Percentiles rank a stretch among this genome's conserved stretches.
These are phyloP conservation scores for Ploceus nigricollis DNA, from an alignment of 2,113 vertebrate genomes.

Conservation along the genomic window DNA sequence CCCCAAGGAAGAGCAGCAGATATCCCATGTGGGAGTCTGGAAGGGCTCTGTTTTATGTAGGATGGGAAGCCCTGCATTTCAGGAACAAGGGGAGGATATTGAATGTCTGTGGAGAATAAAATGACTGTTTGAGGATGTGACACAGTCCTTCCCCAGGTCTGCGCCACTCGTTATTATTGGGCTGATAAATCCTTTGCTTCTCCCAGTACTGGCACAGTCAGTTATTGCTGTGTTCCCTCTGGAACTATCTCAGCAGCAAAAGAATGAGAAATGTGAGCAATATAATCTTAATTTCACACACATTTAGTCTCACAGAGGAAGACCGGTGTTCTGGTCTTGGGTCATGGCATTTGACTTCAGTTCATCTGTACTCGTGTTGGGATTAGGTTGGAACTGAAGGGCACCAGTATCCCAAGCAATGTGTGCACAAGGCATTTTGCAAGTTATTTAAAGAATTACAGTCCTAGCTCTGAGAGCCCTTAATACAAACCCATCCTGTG, in stretches of 20 bases:
- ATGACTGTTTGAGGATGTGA: background rate
- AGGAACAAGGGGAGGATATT: background rate
- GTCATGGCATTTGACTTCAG: background rate
- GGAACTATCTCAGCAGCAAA: background rate
- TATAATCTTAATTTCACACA: background rate
- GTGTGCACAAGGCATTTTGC: background rate
- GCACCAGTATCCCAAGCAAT: rapidly evolving
- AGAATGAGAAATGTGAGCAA: background rate
- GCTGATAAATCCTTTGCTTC: background rate
- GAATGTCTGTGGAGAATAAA: background rate
- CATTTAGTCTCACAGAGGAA: background rate
- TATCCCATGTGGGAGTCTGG: background rate
- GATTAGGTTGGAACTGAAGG: background rate
- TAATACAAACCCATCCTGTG: background rate
- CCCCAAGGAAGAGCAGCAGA: background rate
- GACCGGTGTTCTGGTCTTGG: background rate
- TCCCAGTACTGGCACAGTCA: background rate
- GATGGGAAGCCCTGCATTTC: background rate
- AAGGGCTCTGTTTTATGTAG: background rate
- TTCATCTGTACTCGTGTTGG: background rate
- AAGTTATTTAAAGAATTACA: background rate
- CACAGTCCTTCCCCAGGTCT: background rate
- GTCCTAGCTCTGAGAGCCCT: background rate
- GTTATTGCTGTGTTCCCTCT: background rate
- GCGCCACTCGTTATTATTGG: rapidly evolving